Evolutionary conservation across 2,888 invertebrate genomes (phyloP), one percentile per base, ranked within the genome.

Genomic region (Acleris emargana): DNA sequence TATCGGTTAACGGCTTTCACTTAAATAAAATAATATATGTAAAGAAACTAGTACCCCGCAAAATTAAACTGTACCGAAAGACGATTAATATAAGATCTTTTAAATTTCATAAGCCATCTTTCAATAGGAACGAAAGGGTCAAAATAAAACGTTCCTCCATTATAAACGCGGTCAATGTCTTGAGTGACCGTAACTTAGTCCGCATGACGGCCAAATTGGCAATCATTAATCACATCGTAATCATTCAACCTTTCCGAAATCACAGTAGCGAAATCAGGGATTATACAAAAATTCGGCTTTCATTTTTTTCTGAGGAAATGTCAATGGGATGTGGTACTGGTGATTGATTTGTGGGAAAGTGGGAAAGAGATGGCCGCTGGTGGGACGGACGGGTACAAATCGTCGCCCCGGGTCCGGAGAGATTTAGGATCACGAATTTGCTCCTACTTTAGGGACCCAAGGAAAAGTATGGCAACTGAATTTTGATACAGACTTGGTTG

Each of bases 301-400:
- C 77, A 77, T 75, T 77, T 80, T 75, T 68, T 73, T 72, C 54
- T 68, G 67, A 68, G 77, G 76, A 82, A 79, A 83, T 81, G 82
- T 80, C 85, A 86, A 80, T 82, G 78, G 78, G 80, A 80, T 79
- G 76, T 13, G 38, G 38, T 32, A 32, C 11, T 32, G 0, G 32
- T 74, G 80, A 81, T 79, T 77, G 80, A 84, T 83, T 77, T 74
- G 64, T 67, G 67, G 68, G 70, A 74, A 76, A 75, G 75, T 73
- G 76, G 70, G 70, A 72, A 73, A 75, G 73, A 75, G 76, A 76
- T 72, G 50, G 43, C 18, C 32, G 13, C 38, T 38, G 38, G 38
- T 43, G 7, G 43, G 45, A 50, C 64, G 76, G 45, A 76, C 74
- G 72, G 60, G 67, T 67, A 81, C 79, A 77, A 78, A 79, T 81